These are phyloP conservation scores for Philotrypesis tridentata DNA, from an alignment of 1,140 invertebrate genomes.

Conservation along the genomic window DNA sequence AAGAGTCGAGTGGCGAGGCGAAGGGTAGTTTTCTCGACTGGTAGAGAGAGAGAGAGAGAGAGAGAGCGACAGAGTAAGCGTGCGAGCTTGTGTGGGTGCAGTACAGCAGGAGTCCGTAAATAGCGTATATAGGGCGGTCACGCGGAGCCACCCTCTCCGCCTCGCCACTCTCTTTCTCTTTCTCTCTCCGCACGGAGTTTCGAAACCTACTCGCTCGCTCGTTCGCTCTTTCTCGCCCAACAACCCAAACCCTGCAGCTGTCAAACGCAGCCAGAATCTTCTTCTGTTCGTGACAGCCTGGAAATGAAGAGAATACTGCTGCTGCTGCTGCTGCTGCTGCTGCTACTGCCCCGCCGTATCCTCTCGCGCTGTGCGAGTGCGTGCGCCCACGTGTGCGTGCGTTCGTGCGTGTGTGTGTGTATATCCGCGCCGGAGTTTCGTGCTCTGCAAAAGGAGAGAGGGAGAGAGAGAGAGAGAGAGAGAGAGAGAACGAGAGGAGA, in stretches of 20 bases:
- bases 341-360: constrained; percentile 53
- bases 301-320: constrained; percentile 73
- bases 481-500: constrained; percentile 11
- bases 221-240: constrained; percentile 36
- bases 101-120: constrained; percentile 31
- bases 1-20: constrained; percentile 54
- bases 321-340: too few species aligned
- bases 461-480: constrained; percentile 4
- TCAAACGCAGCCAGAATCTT: constrained; percentile 74
- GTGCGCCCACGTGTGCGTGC: constrained; percentile 20
- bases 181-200: constrained; percentile 22
- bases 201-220: constrained; percentile 20
- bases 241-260: constrained; percentile 71
- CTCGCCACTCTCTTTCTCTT: not conserved
- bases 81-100: not conserved
- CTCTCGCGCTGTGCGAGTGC: constrained; percentile 22
- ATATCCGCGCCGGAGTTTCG: constrained; percentile 16
- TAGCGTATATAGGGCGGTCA: constrained; percentile 45
- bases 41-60: constrained; percentile 28
- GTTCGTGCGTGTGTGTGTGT: not conserved
- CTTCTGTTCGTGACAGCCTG: constrained; percentile 74
- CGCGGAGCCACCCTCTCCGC: constrained; percentile 42
- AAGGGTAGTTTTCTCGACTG: constrained; percentile 49
- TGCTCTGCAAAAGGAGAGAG: constrained; percentile 24
- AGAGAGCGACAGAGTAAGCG: not conserved